Conservation (phyloP, 2,888 invertebrate species). For the Neoascia interrupta region DNA sequence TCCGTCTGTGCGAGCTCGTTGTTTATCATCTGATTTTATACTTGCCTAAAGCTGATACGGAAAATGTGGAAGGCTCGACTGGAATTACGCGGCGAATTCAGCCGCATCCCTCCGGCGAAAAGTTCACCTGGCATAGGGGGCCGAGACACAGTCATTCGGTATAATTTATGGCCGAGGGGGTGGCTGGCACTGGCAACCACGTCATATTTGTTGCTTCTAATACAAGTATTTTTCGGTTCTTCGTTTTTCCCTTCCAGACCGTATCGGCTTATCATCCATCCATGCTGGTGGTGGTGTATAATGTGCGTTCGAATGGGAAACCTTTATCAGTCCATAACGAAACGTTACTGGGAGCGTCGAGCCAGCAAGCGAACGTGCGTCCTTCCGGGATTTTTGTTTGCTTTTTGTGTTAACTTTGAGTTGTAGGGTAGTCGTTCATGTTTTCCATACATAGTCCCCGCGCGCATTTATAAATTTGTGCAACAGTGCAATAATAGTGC, state of each 20-base stretch:
- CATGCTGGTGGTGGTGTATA: constrained; percentile 38
- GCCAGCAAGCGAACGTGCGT: constrained; percentile 59
- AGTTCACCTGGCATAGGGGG: constrained; percentile 37
- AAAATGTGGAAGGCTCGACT: constrained; percentile 41
- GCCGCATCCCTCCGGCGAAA: constrained; percentile 21
- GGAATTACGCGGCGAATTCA: constrained; percentile 55
- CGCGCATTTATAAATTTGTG: neutral
- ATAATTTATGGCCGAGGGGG: constrained; percentile 44
- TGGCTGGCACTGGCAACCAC: neutral
- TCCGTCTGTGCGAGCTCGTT: constrained; percentile 15
- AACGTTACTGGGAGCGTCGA: constrained; percentile 70
- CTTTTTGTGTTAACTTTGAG: constrained; percentile 48
- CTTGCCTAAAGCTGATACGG: neutral
- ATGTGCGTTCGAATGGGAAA: constrained; percentile 70
- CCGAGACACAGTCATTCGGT: constrained; percentile 1
- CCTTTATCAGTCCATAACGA: constrained; percentile 74
- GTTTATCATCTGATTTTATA: constrained; percentile 15
- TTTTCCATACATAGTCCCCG: constrained; percentile 4
- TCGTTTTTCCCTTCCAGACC: constrained; percentile 47
- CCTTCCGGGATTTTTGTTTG: constrained; percentile 59
- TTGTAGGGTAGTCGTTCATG: constrained; percentile 38
- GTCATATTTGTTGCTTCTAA: constrained; percentile 65
- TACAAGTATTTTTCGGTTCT: constrained; percentile 41
- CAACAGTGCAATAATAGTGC: constrained; percentile 11
- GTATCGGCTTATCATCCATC: constrained; percentile 64